A percentile compares a stretch with the other conserved stretches of the same genome.
These are phyloP conservation scores for Engraulis encrasicolus DNA, from an alignment of 2,113 vertebrate species.

Conservation along the genomic window DNA sequence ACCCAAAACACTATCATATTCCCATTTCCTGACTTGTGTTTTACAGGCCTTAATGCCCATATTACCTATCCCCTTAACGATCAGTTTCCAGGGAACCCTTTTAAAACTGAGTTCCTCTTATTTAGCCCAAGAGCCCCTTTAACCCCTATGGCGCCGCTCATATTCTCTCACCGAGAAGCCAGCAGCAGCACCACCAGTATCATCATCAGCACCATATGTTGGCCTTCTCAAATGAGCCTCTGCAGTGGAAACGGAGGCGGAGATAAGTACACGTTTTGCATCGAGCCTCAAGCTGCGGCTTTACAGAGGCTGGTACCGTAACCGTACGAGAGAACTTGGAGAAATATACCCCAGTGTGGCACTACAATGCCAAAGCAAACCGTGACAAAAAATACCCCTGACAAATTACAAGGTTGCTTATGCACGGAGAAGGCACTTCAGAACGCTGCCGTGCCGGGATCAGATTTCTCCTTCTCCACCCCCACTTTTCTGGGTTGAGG, in stretches of 20 bases:
- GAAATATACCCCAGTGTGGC: conserved; percentile 6
- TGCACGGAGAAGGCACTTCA: conserved; percentile 27
- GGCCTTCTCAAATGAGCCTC: conserved; percentile 33
- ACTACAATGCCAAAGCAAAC: conserved; percentile 43
- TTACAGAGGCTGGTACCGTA: conserved; percentile 26
- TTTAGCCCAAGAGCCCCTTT: not conserved
- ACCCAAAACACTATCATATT: not conserved
- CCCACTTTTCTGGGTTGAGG: conserved; percentile 6
- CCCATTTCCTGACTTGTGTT: not conserved
- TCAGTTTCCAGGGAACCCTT: not conserved
- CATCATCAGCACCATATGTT: conserved; percentile 10
- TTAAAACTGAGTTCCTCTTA: not conserved
- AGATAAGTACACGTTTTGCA: conserved; percentile 49
- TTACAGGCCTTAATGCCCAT: not conserved
- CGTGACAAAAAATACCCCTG: conserved; percentile 36
- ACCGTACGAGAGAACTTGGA: no score
- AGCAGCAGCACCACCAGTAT: no score
- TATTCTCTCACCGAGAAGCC: not conserved
- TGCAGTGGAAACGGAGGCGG: conserved; percentile 14
- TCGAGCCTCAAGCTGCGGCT: conserved; percentile 36
- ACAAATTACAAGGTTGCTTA: conserved; percentile 50
- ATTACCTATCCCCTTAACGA: not conserved
- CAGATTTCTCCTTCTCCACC: not conserved
- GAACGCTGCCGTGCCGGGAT: not conserved
- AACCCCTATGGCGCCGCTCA: not conserved